Evolutionary conservation across 1,140 invertebrate species (phyloP).

Genomic region (Hylaeus anthracinus): DNA sequence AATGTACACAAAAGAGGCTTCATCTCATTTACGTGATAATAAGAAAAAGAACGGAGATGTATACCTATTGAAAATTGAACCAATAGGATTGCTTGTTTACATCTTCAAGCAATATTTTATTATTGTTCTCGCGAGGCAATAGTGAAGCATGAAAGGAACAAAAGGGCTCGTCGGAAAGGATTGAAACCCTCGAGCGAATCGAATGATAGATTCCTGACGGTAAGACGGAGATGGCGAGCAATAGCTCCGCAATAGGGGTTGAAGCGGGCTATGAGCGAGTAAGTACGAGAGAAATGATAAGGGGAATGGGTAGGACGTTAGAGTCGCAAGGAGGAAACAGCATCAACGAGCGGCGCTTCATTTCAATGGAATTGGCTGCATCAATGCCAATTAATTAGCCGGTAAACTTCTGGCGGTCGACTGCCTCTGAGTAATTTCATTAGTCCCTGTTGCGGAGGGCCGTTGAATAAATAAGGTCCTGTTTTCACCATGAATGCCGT

Average conservation of each 20-base stretch:
- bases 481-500: constrained; percentile 59
- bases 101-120: too few relatives aligned
- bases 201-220: constrained; percentile 17
- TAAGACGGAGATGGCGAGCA: not conserved
- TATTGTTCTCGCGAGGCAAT: too few relatives aligned
- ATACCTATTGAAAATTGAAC: too few relatives aligned
- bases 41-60: too few relatives aligned
- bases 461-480: constrained; percentile 60
- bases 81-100: too few relatives aligned
- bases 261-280: not conserved
- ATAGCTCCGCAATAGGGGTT: not conserved
- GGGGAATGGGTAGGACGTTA: not conserved
- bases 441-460: constrained; percentile 37
- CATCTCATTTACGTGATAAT: too few relatives aligned
- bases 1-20: too few relatives aligned
- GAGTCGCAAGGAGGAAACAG: constrained; percentile 33
- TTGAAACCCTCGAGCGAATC: constrained; percentile 8
- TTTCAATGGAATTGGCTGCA: constrained; percentile 67
- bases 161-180: not conserved
- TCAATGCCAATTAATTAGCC: constrained; percentile 72
- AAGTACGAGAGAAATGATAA: not conserved
- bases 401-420: constrained; percentile 49
- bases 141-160: not conserved
- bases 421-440: constrained; percentile 59
- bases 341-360: constrained; percentile 49